Evolutionary conservation across 2,888 invertebrate species (phyloP), one percentile per base, ranked within the genome.

Genomic region (Eristalis arbustorum): DNA sequence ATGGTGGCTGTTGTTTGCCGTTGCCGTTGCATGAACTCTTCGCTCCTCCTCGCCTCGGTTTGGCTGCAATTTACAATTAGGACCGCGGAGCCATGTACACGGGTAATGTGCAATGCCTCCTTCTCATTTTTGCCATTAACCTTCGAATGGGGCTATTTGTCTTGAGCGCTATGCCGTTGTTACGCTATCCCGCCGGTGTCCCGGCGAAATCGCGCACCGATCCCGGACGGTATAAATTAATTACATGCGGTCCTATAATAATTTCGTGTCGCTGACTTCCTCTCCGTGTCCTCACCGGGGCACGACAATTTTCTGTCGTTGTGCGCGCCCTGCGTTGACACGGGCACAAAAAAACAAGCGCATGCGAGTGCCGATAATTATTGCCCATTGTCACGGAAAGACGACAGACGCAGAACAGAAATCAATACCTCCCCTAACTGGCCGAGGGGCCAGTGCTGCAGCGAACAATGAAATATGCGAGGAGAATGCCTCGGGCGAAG

Each of bases 221-320:
- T 81, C 74, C 75, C 75, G 71, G 74, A 88, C 67, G 74, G 81
- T 84, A 88, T 88, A 88, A 88, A 88, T 88, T 88, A 88, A 88
- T 88, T 88, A 88, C 88, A 84, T 74, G 81, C 81, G 84, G 74
- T 88, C 84, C 88, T 76, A 82, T 88, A 88, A 88, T 88, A 88
- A 88, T 78, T 88, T 88, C 88, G 71, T 88, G 88, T 88, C 81
- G 84, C 78, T 78, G 78, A 82, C 73, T 37, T 31, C 64, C 28
- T 56, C 34, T 56, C 34, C 28, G 23, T 4, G 2, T n/a, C 23
- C 18, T 22, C 14, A 25, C 8, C 25, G 25, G 42, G 42, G 78
- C 79, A 78, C 79, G 84, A 79, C 74, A 80, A 84, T 79, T 84
- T 74, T 79, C 28, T 61, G 37, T 61, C 71, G 37, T 37, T 37